Base-by-base conservation (phyloP, 2,797 vertebrate genomes). In the Cryptoprocta ferox region DNA sequence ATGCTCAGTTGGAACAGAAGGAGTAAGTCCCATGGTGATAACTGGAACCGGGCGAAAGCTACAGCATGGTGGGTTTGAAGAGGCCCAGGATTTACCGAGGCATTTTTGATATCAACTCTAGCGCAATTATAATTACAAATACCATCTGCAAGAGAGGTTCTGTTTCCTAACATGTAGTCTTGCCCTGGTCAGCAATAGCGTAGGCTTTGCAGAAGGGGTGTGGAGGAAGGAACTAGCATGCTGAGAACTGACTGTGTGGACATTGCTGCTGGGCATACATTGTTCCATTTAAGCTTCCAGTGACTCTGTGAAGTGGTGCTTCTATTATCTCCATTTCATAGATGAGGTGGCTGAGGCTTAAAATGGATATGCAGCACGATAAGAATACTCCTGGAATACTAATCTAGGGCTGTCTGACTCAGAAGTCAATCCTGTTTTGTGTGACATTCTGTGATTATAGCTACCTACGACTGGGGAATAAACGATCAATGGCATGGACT, bases 371-470 rank as follows among this genome's bases (percentile, higher is more conserved):
- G 35, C 48, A 88, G 24, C 32, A 42, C 24, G 42, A 61, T 19
- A 4, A 71, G n/a, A 82, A 66, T 32, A 18, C 16, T 24, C 13
- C 48, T 71, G 35, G 78, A 92, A 82, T 53, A 66, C 30, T 89
- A 83, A 89, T 37, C 48, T 9, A 21, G 71, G 30, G n/a, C 18
- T 66, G 56, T 91, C 79, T 70, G 37, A 86, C n/a, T 93, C 56
- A 85, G 81, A 66, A 83, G 75, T n/a, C 85, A 48, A 14, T 76
- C 66, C 56, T 91, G 56, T 66, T 50, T 95, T 91, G 56, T 56
- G n/a, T 53, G 70, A 37, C 59, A 82, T 88, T 93, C 90, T 93
- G 78, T 92, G 89, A 93, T 96, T 90, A 86, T 37, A 79, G 91
- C 66, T 88, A 32, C 24, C 6, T 21, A 91, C 37, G 18, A 53